These are phyloP conservation scores for Hypercompe scribonia DNA, from an alignment of 2,888 invertebrate genomes.

Conservation along the genomic window DNA sequence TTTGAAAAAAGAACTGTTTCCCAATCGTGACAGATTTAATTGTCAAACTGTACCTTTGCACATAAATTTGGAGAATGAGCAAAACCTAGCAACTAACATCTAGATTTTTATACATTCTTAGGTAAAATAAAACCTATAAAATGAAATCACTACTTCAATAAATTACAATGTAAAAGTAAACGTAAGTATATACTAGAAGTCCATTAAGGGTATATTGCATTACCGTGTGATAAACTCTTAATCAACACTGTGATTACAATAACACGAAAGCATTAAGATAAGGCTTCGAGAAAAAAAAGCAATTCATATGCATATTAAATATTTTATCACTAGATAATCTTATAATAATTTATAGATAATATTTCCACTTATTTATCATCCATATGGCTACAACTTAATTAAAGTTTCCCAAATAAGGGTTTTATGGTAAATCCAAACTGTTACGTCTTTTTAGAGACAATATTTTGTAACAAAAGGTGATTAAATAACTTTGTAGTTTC, in stretches of 20 bases:
- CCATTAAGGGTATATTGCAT: slow-evolving; percentile 50
- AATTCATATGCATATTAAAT: slow-evolving; percentile 3
- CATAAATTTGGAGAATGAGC: neutral
- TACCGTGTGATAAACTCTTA: slow-evolving; percentile 36
- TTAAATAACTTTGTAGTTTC: neutral
- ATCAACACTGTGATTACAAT: slow-evolving; percentile 33
- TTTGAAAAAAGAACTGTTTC: neutral
- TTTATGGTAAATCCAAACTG: neutral
- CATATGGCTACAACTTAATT: neutral
- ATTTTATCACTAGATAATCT: slow-evolving; percentile 6
- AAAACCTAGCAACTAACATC: neutral
- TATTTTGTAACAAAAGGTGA: neutral
- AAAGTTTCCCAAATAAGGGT: neutral
- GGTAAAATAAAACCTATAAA: neutral
- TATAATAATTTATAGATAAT: slow-evolving; percentile 1
- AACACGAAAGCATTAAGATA: slow-evolving; percentile 47
- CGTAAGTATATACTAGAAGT: slow-evolving; percentile 25
- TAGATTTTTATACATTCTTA: neutral
- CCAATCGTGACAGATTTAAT: neutral
- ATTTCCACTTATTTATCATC: neutral
- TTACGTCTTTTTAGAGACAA: neutral
- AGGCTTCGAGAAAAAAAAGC: slow-evolving; percentile 4
- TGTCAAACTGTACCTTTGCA: neutral
- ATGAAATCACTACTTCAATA: neutral
- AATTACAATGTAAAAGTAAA: slow-evolving; percentile 11